Conservation (phyloP, 2,888 invertebrate genomes). For the Eupeodes luniger region DNA sequence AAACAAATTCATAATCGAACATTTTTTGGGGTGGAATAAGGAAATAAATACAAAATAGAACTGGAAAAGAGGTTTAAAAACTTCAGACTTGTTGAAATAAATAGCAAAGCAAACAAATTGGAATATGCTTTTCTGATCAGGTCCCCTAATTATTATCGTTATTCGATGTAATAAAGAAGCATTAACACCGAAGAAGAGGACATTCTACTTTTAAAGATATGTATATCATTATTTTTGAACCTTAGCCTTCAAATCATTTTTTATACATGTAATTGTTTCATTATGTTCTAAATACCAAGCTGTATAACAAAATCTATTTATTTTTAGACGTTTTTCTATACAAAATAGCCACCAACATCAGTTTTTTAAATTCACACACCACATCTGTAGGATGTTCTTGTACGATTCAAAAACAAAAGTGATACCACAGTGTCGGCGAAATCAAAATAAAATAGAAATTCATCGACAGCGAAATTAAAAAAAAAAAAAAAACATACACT, state of each 20-base stretch:
- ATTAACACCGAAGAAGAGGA: too few species aligned
- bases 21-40: too few species aligned
- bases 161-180: too few species aligned
- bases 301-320: background rate
- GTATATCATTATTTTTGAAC: background rate
- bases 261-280: slow-evolving; percentile 21
- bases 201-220: background rate
- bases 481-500: slow-evolving; percentile 51
- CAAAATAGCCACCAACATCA: slow-evolving; percentile 43
- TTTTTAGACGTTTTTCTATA: slow-evolving; percentile 42
- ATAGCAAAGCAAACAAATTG: too few species aligned
- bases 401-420: slow-evolving; percentile 37
- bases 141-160: too few species aligned
- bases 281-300: slow-evolving; percentile 57
- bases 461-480: slow-evolving; percentile 29
- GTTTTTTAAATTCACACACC: slow-evolving; percentile 12
- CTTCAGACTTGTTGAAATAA: too few species aligned
- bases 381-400: slow-evolving; percentile 46
- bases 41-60: too few species aligned
- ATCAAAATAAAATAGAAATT: slow-evolving; percentile 57
- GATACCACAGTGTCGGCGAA: slow-evolving; percentile 53
- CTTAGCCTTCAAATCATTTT: slow-evolving; percentile 27
- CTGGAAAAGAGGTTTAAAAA: too few species aligned
- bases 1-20: too few species aligned
- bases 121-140: too few species aligned